Conservation (phyloP, 2,797 vertebrate species). For the Smutsia temminckii region DNA sequence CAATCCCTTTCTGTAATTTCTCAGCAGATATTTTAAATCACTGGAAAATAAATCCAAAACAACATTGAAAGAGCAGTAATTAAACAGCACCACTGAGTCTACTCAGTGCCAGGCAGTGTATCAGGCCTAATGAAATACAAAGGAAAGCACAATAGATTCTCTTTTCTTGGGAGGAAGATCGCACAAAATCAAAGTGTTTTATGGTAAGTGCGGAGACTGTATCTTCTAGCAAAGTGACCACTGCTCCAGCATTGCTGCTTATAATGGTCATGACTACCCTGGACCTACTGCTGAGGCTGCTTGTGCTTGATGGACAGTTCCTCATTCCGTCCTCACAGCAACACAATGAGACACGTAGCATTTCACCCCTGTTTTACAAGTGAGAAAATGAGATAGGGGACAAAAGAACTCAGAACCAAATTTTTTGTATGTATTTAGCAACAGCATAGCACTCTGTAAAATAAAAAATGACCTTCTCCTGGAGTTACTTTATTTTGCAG, state of each 20-base stretch:
- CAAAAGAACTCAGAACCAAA: not conserved
- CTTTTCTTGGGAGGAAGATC: not conserved
- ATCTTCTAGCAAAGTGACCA: not conserved
- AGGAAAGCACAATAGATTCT: not conserved
- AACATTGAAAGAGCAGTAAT: not conserved
- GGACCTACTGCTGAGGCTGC: not conserved
- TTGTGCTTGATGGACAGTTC: not conserved
- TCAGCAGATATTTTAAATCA: not conserved
- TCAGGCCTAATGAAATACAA: not conserved
- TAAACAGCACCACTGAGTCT: not conserved
- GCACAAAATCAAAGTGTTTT: not conserved
- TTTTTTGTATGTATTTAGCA: not conserved
- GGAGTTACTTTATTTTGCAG: not conserved
- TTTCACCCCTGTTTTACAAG: not conserved
- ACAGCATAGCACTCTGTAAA: not conserved
- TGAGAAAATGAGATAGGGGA: not conserved
- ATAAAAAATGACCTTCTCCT: not conserved
- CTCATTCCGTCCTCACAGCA: not conserved
- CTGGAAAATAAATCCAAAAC: not conserved
- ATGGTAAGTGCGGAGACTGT: accelerated
- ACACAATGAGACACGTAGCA: not conserved
- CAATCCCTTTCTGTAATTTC: not conserved
- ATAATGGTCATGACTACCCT: no score
- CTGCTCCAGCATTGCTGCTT: not conserved
- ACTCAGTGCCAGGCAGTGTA: not conserved